Evolutionary conservation across 2,888 invertebrate genomes (phyloP).

Genomic region (Bellardia pandia): DNA sequence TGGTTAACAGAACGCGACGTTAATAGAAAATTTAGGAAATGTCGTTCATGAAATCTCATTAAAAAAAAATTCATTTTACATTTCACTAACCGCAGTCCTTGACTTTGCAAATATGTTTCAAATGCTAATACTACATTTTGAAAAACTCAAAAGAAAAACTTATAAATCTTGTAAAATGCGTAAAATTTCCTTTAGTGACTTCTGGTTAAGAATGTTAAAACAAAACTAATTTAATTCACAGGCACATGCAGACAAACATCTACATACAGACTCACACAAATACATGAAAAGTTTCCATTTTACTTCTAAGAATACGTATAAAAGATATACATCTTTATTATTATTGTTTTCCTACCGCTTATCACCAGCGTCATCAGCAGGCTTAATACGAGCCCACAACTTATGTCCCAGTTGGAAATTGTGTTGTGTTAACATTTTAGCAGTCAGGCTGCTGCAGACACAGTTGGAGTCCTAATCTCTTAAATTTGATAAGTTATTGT

Average conservation of each 20-base stretch:
- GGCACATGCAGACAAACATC: neutral
- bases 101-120: no score
- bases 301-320: neutral
- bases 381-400: neutral
- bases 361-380: neutral
- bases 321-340: conserved; percentile 2
- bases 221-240: neutral
- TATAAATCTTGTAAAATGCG: neutral
- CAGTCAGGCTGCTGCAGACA: no score
- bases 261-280: neutral
- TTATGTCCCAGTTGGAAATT: neutral
- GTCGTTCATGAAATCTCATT: no score
- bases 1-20: no score
- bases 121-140: no score
- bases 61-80: no score
- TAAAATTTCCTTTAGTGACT: neutral
- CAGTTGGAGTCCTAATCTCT: no score
- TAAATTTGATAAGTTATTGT: no score
- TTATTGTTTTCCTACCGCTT: neutral
- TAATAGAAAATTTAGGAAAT: no score
- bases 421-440: neutral
- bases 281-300: neutral
- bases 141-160: neutral
- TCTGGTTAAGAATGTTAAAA: neutral
- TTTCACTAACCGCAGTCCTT: no score